Conservation (phyloP, 2,888 invertebrate genomes). For the Eupithecia vulgata region DNA sequence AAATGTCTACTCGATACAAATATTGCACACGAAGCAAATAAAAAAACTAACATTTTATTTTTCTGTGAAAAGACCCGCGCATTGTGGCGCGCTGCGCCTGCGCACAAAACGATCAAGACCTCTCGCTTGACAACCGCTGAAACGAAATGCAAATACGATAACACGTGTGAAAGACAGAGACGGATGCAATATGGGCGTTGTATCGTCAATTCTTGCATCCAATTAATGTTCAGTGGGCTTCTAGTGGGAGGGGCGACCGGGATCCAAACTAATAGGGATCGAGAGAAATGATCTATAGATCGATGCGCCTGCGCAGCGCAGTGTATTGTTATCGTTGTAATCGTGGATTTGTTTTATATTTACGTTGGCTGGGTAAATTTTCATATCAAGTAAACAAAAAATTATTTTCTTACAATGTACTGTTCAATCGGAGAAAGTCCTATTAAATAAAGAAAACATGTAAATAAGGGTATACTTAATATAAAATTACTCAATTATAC, state of each 20-base stretch:
- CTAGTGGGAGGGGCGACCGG: slow-evolving; percentile 71
- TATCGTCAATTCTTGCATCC: slow-evolving; percentile 73
- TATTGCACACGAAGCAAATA: slow-evolving; percentile 79
- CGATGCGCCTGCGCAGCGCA: slow-evolving; percentile 67
- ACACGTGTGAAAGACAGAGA: slow-evolving; percentile 52
- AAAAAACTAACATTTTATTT: slow-evolving; percentile 77
- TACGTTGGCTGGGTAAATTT: slow-evolving; percentile 76
- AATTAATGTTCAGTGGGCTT: slow-evolving; percentile 84
- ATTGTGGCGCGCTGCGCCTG: slow-evolving; percentile 71
- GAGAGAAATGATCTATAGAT: slow-evolving; percentile 82
- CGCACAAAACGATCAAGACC: slow-evolving; percentile 74
- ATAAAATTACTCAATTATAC: too few relatives aligned
- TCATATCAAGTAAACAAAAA: slow-evolving; percentile 44
- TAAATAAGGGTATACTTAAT: too few relatives aligned
- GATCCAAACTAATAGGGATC: slow-evolving; percentile 80
- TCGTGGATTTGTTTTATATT: slow-evolving; percentile 77
- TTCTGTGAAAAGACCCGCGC: slow-evolving; percentile 76
- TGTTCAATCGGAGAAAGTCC: too few relatives aligned
- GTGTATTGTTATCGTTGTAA: slow-evolving; percentile 80
- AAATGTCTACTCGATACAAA: slow-evolving; percentile 75
- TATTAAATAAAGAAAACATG: too few relatives aligned
- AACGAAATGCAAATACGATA: slow-evolving; percentile 50
- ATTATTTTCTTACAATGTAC: neutral
- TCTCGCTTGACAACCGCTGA: slow-evolving; percentile 54
- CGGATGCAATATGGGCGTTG: slow-evolving; percentile 67